phyloP scores from a whole-genome alignment of 2,888 invertebrate genomes.

The Tanypteryx hageni region DNA sequence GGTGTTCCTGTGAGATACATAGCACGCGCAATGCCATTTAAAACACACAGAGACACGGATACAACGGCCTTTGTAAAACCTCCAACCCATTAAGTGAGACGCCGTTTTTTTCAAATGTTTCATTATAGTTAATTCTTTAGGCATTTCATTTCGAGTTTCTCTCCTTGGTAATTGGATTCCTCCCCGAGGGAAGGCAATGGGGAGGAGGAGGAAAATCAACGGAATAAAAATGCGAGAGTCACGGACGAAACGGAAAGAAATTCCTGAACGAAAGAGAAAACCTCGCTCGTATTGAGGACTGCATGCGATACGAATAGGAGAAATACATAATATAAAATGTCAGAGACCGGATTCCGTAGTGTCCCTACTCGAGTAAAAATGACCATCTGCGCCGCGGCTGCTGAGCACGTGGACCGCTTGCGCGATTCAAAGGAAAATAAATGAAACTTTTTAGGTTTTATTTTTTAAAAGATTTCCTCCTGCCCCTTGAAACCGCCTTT shows the following conservation, averaged over 20 bases:
- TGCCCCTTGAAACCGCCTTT: too few species aligned
- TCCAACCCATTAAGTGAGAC: background rate
- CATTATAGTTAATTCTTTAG: background rate
- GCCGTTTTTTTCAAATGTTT: background rate
- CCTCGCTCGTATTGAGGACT: background rate
- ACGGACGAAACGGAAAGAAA: background rate
- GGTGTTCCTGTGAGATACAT: too few species aligned
- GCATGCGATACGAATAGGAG: too few species aligned
- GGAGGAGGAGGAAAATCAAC: background rate
- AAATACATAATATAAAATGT: too few species aligned
- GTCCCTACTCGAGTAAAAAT: too few species aligned
- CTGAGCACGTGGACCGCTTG: too few species aligned
- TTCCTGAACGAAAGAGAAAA: background rate
- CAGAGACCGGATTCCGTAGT: too few species aligned
- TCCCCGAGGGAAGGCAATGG: background rate
- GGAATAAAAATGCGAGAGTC: background rate
- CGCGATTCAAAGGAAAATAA: too few species aligned
- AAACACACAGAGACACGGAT: background rate
- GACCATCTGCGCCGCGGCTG: too few species aligned
- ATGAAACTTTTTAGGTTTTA: too few species aligned
- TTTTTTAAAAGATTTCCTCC: too few species aligned
- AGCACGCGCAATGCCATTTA: too few species aligned
- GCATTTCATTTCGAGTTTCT: background rate
- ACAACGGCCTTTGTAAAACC: background rate
- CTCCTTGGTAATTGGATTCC: slow-evolving; percentile 9